Conservation (phyloP, 2,113 vertebrate genomes). For the Psammodynastes pulverulentus region DNA sequence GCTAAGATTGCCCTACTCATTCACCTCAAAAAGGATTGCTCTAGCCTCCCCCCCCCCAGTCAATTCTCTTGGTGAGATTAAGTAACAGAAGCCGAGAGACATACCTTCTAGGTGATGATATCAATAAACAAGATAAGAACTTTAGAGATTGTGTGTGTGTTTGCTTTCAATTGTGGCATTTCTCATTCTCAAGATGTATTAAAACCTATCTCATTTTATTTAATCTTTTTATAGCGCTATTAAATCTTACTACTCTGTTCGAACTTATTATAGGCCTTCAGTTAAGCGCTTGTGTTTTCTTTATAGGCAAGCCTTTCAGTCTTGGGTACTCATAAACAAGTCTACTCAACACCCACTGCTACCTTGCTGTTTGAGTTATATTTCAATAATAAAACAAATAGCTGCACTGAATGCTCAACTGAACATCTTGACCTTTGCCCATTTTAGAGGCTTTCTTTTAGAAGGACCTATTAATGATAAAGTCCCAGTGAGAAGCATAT, state of each 20-base stretch:
- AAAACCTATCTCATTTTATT: constrained; percentile 62
- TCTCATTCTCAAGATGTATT: constrained; percentile 50
- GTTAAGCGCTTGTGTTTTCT: constrained; percentile 54
- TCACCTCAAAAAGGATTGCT: not conserved
- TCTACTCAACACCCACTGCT: constrained; percentile 38
- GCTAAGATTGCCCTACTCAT: not conserved
- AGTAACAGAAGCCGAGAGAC: not conserved
- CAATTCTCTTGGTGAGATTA: not conserved
- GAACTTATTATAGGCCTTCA: constrained; percentile 39
- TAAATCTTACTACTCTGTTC: constrained; percentile 60
- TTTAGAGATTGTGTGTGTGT: not conserved
- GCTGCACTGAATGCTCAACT: constrained; percentile 56
- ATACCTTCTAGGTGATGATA: not conserved
- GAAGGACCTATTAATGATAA: constrained; percentile 23
- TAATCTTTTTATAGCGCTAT: constrained; percentile 59
- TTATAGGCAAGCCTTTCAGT: constrained; percentile 56
- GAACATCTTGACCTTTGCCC: constrained; percentile 57
- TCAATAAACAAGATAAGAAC: constrained; percentile 2
- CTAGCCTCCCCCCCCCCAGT: not conserved
- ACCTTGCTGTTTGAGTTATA: constrained; percentile 38
- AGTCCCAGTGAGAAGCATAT: constrained; percentile 44
- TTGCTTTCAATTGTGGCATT: constrained; percentile 22
- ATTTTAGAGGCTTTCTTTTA: constrained; percentile 52
- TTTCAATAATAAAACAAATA: constrained; percentile 51
- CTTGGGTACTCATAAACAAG: constrained; percentile 58